phyloP scores from a whole-genome alignment of 2,888 invertebrate genomes.

The Limnephilus lunatus region DNA sequence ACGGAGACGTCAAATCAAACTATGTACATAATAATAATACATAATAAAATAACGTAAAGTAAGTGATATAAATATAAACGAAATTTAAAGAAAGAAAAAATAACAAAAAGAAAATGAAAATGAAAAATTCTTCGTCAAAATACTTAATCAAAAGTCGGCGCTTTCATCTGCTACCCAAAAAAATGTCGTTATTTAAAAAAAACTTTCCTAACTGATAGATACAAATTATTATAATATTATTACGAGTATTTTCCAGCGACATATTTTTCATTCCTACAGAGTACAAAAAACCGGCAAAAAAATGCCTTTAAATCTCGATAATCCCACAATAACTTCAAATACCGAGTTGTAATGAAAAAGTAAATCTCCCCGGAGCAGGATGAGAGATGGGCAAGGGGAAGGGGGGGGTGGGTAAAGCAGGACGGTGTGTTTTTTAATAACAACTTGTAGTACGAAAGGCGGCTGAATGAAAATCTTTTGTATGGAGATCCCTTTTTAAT shows the following conservation, averaged over 20 bases:
- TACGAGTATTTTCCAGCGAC: background rate
- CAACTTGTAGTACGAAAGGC: conserved; percentile 23
- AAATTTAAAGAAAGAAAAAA: too few species aligned
- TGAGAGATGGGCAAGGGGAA: background rate
- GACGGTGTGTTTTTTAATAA: background rate
- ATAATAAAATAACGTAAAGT: too few species aligned
- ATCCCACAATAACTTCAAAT: background rate
- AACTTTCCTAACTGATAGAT: background rate
- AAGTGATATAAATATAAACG: too few species aligned
- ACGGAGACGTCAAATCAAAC: too few species aligned
- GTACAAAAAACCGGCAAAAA: background rate
- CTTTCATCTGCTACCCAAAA: background rate
- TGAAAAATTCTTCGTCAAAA: background rate
- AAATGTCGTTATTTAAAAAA: background rate
- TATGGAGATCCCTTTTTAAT: conserved; percentile 38
- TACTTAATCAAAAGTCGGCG: background rate
- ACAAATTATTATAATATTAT: too few species aligned
- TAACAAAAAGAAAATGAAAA: too few species aligned
- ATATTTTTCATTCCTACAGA: background rate
- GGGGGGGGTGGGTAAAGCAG: background rate
- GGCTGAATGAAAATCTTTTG: conserved; percentile 33
- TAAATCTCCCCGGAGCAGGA: background rate
- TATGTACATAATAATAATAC: too few species aligned
- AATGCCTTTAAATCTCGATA: background rate
- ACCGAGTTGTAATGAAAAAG: background rate